A percentile compares a stretch with the other conserved stretches of the same genome.
Evolutionary conservation across 2,888 invertebrate genomes (phyloP).

Genomic region (Pantelozetes paolii): DNA sequence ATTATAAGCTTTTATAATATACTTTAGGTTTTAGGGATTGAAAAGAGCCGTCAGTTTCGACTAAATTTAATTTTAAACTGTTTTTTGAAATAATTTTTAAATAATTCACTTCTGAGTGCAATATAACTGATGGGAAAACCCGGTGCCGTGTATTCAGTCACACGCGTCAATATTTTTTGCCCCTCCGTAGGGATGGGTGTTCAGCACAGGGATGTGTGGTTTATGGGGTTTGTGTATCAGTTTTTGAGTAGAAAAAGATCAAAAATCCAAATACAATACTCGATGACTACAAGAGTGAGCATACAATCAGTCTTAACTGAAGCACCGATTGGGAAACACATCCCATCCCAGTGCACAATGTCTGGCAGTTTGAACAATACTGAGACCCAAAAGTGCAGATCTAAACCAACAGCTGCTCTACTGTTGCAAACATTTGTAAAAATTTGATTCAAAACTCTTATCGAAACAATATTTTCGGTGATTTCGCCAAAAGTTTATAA

Average conservation of each 20-base stretch:
- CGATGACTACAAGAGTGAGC: neutral
- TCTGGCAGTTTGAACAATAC: constrained; percentile 10
- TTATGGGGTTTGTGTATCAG: constrained; percentile 20
- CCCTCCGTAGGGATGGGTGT: neutral
- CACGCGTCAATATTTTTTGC: constrained; percentile 11
- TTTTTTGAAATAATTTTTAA: constrained; percentile 12
- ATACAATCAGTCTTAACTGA: neutral
- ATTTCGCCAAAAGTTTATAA: neutral
- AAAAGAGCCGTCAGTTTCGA: constrained; percentile 1
- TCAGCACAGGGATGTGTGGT: neutral
- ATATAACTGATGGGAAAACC: neutral
- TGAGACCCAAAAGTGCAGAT: neutral
- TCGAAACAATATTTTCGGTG: constrained; percentile 14
- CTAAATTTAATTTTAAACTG: constrained; percentile 25
- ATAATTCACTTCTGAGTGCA: constrained; percentile 15
- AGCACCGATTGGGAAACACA: constrained; percentile 16
- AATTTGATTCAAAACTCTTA: neutral
- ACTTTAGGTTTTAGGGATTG: neutral
- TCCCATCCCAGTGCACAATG: constrained; percentile 3
- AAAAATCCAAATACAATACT: constrained; percentile 1
- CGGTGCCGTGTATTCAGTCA: neutral
- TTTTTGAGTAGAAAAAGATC: constrained; percentile 2
- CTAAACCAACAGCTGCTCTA: neutral
- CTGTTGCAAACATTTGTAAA: neutral
- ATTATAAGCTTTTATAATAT: constrained; percentile 1